Base-by-base conservation (phyloP, 1,140 invertebrate species). In the Zaprionus kolodkinae region DNA sequence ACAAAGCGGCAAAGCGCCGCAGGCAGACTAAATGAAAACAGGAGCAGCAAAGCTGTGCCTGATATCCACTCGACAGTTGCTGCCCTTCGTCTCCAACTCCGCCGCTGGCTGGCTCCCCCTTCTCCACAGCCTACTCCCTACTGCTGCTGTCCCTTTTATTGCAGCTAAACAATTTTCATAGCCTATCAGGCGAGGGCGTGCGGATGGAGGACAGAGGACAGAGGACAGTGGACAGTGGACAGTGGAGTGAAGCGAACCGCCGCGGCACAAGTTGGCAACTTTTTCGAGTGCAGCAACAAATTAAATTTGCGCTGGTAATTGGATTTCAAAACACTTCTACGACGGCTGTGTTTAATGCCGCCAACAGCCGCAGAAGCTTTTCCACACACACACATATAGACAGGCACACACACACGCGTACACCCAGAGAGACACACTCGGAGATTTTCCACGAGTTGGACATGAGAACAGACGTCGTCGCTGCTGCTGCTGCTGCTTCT, bases 221-320 rank as follows among this genome's bases (percentile, higher is more conserved):
- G n/a, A n/a, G n/a, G n/a, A n/a, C n/a, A 2, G 11, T 15, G 13
- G 13, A 45, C 55, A 10, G 12, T 12, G 65, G 55, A 6, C 36
- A 21, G 13, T 25, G 52, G 17, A 30, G 12, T 9, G n/a, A 48
- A 6, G 30, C 12, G 27, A 21, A 12, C 12, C 12, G 52, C 71
- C 74, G 79, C 78, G 75, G 67, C 73, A 78, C 73, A 78, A 80
- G 84, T 88, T 87, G 78, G 67, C 70, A 90, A 89, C 85, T 89
- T 89, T 85, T 89, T 89, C 85, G 85, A 89, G 85, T 89, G 85
- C 85, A 90, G 85, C 85, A 89, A 89, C 85, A 89, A 89, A 89
- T 89, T 89, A 89, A 89, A 89, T 89, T 89, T 89, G 85, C 81
- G 81, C 81, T 89, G 78, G 85, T 89, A 89, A 89, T 89, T 89